phyloP scores from a whole-genome alignment of 1,140 invertebrate genomes.

The Phenacoccus solenopsis region DNA sequence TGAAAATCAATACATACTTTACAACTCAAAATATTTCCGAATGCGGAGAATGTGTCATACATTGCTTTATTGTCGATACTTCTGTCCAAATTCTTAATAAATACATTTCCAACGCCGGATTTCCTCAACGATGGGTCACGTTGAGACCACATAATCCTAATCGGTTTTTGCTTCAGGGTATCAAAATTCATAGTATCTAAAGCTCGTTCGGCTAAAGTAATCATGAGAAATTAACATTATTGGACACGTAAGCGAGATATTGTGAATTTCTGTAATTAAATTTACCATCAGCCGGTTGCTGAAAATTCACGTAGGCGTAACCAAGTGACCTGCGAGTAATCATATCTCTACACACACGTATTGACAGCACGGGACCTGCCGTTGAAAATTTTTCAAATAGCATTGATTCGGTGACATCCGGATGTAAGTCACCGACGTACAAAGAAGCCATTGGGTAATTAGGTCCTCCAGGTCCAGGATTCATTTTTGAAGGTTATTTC shows the following conservation, averaged over 20 bases:
- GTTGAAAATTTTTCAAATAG: conserved; percentile 99
- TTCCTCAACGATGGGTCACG: conserved; percentile 95
- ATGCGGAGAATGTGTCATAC: conserved; percentile 99
- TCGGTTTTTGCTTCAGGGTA: conserved; percentile 89
- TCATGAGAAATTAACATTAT: too few relatives aligned
- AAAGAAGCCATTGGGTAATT: conserved; percentile 94
- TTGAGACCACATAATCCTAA: conserved; percentile 99
- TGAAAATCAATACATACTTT: conserved; percentile 49
- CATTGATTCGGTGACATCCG: conserved; percentile 97
- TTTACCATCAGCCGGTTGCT: conserved; percentile 95
- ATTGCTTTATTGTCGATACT: conserved; percentile 99
- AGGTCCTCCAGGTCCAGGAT: conserved; percentile 55
- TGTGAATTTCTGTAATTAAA: too few relatives aligned
- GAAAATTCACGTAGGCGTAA: conserved; percentile 99
- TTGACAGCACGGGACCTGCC: conserved; percentile 94
- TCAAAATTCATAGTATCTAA: conserved; percentile 99
- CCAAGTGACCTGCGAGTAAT: conserved; percentile 93
- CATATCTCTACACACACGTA: conserved; percentile 96
- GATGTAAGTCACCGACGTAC: conserved; percentile 97
- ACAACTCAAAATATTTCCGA: conserved; percentile 98
- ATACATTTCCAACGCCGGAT: conserved; percentile 98
- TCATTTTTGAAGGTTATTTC: conserved; percentile 45
- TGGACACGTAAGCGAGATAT: too few relatives aligned
- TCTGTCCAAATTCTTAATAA: conserved; percentile 99
- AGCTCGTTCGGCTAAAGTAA: conserved; percentile 83